These are phyloP conservation scores for Sthenelais limicola DNA, from an alignment of 2,888 invertebrate species.

Conservation along the genomic window DNA sequence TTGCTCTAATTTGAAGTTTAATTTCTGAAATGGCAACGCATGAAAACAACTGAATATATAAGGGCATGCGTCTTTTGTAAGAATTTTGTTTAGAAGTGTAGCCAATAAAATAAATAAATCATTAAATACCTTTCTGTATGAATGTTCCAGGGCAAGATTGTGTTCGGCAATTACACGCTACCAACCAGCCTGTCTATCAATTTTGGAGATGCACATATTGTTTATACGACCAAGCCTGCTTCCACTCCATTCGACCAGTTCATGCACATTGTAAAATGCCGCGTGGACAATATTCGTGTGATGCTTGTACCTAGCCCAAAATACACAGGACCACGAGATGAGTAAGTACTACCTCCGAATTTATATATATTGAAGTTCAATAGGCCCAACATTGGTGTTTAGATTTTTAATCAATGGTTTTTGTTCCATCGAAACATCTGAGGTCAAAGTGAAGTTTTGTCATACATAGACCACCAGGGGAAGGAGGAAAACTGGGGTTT, in stretches of 20 bases:
- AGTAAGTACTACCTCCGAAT: constrained; percentile 75
- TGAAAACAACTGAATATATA: no score
- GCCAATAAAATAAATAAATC: neutral
- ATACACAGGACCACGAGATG: constrained; percentile 89
- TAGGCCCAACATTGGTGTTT: no score
- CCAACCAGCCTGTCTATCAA: constrained; percentile 91
- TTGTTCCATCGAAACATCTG: no score
- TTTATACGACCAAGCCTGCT: constrained; percentile 95
- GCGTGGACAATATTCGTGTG: constrained; percentile 93
- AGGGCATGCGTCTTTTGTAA: no score
- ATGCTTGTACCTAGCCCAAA: constrained; percentile 97
- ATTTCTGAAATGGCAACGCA: no score
- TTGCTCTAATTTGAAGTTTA: no score
- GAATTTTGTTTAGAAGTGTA: constrained; percentile 12
- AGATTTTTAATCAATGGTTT: no score
- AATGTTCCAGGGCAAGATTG: constrained; percentile 82
- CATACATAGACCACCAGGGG: no score
- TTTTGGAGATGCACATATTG: constrained; percentile 93
- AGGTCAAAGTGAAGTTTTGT: no score
- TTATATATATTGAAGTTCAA: no score
- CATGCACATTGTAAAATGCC: constrained; percentile 95
- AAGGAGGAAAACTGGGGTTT: no score
- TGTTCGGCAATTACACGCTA: constrained; percentile 94
- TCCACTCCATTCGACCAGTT: constrained; percentile 93
- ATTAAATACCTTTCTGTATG: neutral